Conservation (phyloP, 2,797 vertebrate species). For the Dromococcyx pavoninus region DNA sequence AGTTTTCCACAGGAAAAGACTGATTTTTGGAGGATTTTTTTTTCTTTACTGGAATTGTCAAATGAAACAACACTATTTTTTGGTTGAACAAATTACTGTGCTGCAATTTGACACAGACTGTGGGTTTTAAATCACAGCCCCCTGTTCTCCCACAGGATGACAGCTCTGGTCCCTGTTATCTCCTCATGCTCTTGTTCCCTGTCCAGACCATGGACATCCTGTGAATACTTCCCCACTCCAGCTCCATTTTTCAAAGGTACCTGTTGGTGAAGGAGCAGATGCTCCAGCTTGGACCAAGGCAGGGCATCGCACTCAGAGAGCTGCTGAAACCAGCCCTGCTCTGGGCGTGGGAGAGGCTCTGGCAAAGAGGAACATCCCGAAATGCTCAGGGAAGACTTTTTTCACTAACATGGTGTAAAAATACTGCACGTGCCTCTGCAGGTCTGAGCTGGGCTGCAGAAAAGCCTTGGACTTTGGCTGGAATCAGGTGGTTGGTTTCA, state of each 20-base stretch:
- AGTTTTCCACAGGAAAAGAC: not conserved
- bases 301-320: not conserved
- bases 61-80: not conserved
- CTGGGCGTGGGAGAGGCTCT: not conserved
- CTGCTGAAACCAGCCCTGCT: not conserved
- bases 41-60: not conserved
- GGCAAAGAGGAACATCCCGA: not conserved
- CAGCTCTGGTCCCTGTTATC: not conserved
- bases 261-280: not conserved
- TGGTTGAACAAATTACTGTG: not conserved
- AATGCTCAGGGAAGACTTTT: not conserved
- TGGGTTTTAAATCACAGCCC: not conserved
- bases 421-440: not conserved
- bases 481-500: constrained; percentile 10
- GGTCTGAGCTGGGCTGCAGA: not conserved
- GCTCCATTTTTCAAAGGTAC: not conserved
- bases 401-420: not conserved
- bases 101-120: not conserved
- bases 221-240: not conserved
- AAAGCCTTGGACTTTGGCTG: not conserved
- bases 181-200: not conserved
- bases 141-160: not conserved
- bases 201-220: not conserved
- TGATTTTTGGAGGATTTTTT: not conserved
- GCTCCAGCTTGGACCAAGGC: not conserved